Percentiles rank a stretch among this genome's conserved stretches.
Conservation (phyloP, 2,888 invertebrate species). For the Drymonia ruficornis region DNA sequence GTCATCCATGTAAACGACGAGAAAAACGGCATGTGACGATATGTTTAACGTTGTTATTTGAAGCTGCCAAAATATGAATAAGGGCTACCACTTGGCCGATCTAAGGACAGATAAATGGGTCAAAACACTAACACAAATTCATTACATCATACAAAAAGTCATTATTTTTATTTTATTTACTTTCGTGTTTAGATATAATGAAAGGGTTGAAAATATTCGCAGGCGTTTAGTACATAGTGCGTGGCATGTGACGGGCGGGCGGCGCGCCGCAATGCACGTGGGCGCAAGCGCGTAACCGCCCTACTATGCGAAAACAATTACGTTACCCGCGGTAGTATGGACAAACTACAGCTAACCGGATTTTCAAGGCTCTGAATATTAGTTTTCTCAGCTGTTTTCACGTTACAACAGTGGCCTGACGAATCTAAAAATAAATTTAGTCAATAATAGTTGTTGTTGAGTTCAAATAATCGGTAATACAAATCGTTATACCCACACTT, state of each 20-base stretch:
- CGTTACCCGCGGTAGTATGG: conserved; percentile 21
- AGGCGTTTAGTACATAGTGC: not conserved
- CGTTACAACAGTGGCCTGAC: not conserved
- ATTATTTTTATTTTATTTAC: too few species aligned
- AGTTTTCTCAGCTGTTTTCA: not conserved
- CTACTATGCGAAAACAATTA: conserved; percentile 43
- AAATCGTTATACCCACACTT: too few species aligned
- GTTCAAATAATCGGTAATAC: too few species aligned
- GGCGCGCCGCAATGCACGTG: conserved; percentile 29
- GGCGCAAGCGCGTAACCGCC: conserved; percentile 38
- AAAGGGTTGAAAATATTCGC: not conserved
- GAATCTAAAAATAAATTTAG: too few species aligned
- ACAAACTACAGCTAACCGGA: conserved; percentile 16
- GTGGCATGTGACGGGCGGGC: conserved; percentile 33
- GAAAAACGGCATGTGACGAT: conserved; percentile 37
- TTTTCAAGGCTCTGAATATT: conserved; percentile 1
- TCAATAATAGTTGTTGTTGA: too few species aligned
- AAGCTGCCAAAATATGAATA: conserved; percentile 30
- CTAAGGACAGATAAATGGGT: not conserved
- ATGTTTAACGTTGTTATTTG: conserved; percentile 34
- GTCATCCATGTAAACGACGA: conserved; percentile 36
- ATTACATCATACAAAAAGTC: too few species aligned
- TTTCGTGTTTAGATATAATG: too few species aligned
- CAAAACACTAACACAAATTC: not conserved
- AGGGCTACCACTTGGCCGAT: conserved; percentile 4